Evolutionary conservation across 2,888 invertebrate genomes (phyloP).

Genomic region (Eilema griseolum): DNA sequence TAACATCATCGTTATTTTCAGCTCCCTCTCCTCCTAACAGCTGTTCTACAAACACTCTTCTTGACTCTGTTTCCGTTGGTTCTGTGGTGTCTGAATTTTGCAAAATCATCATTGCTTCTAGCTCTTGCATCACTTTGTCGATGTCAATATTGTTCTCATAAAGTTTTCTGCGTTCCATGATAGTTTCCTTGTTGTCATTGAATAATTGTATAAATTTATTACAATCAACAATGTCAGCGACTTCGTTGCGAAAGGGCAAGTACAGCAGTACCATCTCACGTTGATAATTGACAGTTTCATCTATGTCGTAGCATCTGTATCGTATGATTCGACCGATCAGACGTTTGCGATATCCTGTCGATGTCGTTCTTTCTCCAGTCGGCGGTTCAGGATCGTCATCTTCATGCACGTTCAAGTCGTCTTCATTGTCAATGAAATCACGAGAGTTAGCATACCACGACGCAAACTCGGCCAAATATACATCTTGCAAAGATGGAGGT

Average conservation of each 20-base stretch:
- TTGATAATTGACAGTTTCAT: slow-evolving; percentile 57
- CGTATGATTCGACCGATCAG: slow-evolving; percentile 55
- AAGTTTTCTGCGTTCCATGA: slow-evolving; percentile 47
- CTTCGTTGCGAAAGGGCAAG: slow-evolving; percentile 61
- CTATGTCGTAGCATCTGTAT: slow-evolving; percentile 65
- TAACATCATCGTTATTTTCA: slow-evolving; percentile 9
- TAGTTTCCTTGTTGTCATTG: slow-evolving; percentile 44
- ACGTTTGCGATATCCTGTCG: slow-evolving; percentile 47
- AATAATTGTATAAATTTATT: slow-evolving; percentile 50
- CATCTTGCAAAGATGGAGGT: slow-evolving; percentile 46
- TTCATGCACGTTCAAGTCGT: slow-evolving; percentile 47
- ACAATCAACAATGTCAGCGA: slow-evolving; percentile 46
- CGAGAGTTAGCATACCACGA: slow-evolving; percentile 31
- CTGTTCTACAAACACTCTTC: slow-evolving; percentile 46
- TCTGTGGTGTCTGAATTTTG: slow-evolving; percentile 41
- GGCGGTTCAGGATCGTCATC: slow-evolving; percentile 52
- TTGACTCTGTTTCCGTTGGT: slow-evolving; percentile 40
- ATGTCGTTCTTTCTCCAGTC: slow-evolving; percentile 46
- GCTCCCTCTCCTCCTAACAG: slow-evolving; percentile 43
- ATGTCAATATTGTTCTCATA: slow-evolving; percentile 39
- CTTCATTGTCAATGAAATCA: slow-evolving; percentile 57
- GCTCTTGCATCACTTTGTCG: slow-evolving; percentile 58
- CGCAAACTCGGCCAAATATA: slow-evolving; percentile 54
- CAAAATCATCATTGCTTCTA: slow-evolving; percentile 55
- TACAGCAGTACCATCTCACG: slow-evolving; percentile 63